Evolutionary conservation across 2,888 invertebrate species (phyloP).

Genomic region (Agonopterix arenella): DNA sequence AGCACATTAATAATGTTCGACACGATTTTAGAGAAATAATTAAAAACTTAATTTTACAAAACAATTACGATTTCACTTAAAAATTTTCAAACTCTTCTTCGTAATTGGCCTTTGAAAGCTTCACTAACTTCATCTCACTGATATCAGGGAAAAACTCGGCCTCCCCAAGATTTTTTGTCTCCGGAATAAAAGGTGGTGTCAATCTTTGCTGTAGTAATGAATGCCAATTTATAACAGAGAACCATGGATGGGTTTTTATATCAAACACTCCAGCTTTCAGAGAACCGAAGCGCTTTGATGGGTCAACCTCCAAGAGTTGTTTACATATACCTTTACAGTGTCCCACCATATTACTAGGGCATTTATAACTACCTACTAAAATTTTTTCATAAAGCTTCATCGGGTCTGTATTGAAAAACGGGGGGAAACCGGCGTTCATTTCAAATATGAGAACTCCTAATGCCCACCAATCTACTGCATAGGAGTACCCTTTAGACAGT

Average conservation of each 20-base stretch:
- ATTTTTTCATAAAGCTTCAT: slow-evolving; percentile 96
- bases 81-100: slow-evolving; percentile 82
- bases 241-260: slow-evolving; percentile 95
- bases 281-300: slow-evolving; percentile 85
- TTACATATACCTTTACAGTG: slow-evolving; percentile 87
- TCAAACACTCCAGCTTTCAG: slow-evolving; percentile 91
- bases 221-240: slow-evolving; percentile 87
- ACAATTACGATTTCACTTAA: slow-evolving; percentile 33
- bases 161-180: slow-evolving; percentile 73
- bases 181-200: slow-evolving; percentile 78
- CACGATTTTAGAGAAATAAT: too few relatives aligned
- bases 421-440: slow-evolving; percentile 92
- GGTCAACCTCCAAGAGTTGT: slow-evolving; percentile 81
- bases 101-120: slow-evolving; percentile 67
- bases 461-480: slow-evolving; percentile 97
- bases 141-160: slow-evolving; percentile 80
- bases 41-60: too few relatives aligned
- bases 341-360: slow-evolving; percentile 86
- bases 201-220: slow-evolving; percentile 85
- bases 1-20: too few relatives aligned
- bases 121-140: slow-evolving; percentile 66
- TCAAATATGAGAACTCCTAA: slow-evolving; percentile 91
- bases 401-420: slow-evolving; percentile 91
- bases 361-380: slow-evolving; percentile 89
- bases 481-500: slow-evolving; percentile 91